Percentiles rank a stretch among this genome's conserved stretches.
Evolutionary conservation across 2,113 vertebrate species (phyloP).

Genomic region (Perccottus glenii): DNA sequence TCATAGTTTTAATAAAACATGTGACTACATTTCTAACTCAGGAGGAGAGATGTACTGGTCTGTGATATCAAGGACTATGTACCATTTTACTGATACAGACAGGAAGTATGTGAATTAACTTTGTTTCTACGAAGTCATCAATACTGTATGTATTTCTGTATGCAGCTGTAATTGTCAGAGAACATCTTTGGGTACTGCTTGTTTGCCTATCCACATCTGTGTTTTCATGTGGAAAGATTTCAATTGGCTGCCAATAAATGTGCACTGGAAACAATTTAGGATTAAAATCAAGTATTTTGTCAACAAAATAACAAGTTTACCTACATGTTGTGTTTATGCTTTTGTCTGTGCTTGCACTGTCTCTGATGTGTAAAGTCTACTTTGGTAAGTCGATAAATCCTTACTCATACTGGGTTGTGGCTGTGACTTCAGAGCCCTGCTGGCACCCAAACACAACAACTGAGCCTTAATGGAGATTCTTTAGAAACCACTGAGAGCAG

Average conservation of each 20-base stretch:
- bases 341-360: neutral
- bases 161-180: conserved; percentile 26
- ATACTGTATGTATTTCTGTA: conserved; percentile 49
- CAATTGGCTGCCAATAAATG: conserved; percentile 50
- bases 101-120: neutral
- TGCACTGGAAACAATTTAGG: conserved; percentile 33
- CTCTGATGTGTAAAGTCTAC: conserved; percentile 4
- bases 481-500: conserved; percentile 81
- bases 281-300: neutral
- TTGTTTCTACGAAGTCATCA: conserved; percentile 22
- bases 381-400: conserved; percentile 65
- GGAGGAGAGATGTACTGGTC: conserved; percentile 17
- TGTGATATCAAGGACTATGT: conserved; percentile 13
- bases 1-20: conserved; percentile 33
- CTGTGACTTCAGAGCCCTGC: conserved; percentile 72
- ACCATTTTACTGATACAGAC: neutral
- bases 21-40: conserved; percentile 21
- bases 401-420: conserved; percentile 49
- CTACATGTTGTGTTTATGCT: neutral
- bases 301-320: too few species aligned
- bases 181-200: conserved; percentile 19
- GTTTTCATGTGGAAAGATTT: conserved; percentile 28
- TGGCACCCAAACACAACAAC: conserved; percentile 82
- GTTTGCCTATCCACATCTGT: conserved; percentile 13
- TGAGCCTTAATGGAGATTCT: conserved; percentile 85